phyloP scores from a whole-genome alignment of 2,888 invertebrate genomes.

The Meganola albula region DNA sequence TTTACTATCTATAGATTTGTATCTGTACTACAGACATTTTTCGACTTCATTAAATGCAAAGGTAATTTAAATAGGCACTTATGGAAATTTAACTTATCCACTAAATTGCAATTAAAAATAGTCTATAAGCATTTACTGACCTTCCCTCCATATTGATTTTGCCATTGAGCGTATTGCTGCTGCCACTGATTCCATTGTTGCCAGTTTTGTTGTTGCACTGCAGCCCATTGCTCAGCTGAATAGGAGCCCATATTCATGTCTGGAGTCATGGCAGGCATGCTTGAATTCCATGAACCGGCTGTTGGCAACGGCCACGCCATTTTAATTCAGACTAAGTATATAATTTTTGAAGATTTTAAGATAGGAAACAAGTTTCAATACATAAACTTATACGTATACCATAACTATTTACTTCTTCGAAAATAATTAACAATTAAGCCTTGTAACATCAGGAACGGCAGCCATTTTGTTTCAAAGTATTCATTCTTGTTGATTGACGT shows the following conservation, averaged over 20 bases:
- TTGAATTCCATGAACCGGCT: slow-evolving; percentile 52
- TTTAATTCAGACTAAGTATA: too few species aligned
- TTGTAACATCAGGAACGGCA: slow-evolving; percentile 11
- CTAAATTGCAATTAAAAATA: neutral
- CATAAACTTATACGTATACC: too few species aligned
- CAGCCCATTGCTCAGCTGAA: slow-evolving; percentile 82
- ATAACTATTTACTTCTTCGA: too few species aligned
- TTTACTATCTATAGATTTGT: too few species aligned
- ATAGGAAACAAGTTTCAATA: too few species aligned
- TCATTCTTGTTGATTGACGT: slow-evolving; percentile 16
- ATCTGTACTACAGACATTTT: too few species aligned
- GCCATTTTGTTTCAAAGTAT: slow-evolving; percentile 24
- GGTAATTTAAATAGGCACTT: neutral
- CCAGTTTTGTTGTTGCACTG: slow-evolving; percentile 84
- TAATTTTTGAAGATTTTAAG: too few species aligned
- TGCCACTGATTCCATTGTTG: slow-evolving; percentile 88
- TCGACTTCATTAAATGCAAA: too few species aligned
- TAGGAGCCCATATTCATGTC: slow-evolving; percentile 65
- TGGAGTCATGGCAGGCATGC: slow-evolving; percentile 30
- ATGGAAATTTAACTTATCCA: too few species aligned
- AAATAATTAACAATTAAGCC: too few species aligned
- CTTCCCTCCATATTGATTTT: slow-evolving; percentile 85
- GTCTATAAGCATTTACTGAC: slow-evolving; percentile 44
- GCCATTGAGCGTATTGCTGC: slow-evolving; percentile 87
- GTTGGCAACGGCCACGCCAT: slow-evolving; percentile 67